These are phyloP conservation scores for Thalassoma bifasciatum DNA, from an alignment of 2,113 vertebrate genomes.

Conservation along the genomic window DNA sequence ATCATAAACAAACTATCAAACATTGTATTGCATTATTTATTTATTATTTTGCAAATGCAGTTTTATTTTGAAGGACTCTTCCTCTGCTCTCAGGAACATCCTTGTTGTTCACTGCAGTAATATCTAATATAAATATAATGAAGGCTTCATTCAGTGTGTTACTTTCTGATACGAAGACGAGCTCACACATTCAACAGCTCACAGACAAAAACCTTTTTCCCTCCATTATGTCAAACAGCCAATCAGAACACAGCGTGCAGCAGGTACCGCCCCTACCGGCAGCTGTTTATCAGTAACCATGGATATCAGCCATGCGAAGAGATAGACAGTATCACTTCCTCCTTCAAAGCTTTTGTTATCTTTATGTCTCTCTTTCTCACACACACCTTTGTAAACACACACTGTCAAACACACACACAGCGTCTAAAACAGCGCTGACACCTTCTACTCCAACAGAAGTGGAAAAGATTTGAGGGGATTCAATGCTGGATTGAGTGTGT, in stretches of 20 bases:
- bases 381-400: not conserved
- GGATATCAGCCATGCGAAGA: conserved; percentile 47
- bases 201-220: conserved; percentile 3
- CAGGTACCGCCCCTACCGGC: conserved; percentile 28
- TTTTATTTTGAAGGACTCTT: too few species aligned
- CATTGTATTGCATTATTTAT: too few species aligned
- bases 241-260: conserved; percentile 42
- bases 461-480: conserved; percentile 13
- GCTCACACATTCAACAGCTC: too few species aligned
- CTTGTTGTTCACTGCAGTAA: too few species aligned
- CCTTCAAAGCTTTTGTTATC: conserved; percentile 7
- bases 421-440: not conserved
- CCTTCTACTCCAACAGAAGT: conserved; percentile 6
- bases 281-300: conserved; percentile 66
- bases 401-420: not conserved
- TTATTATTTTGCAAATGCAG: too few species aligned
- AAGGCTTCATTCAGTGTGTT: too few species aligned
- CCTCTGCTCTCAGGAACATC: too few species aligned
- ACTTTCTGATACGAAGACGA: too few species aligned
- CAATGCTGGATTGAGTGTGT: conserved; percentile 31
- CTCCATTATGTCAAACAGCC: conserved; percentile 40
- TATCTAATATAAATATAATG: too few species aligned
- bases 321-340: conserved; percentile 59
- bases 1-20: too few species aligned
- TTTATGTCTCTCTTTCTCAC: not conserved